Evolutionary conservation across 1,140 invertebrate species (phyloP).

Genomic region (Acromyrmex charruanus): DNA sequence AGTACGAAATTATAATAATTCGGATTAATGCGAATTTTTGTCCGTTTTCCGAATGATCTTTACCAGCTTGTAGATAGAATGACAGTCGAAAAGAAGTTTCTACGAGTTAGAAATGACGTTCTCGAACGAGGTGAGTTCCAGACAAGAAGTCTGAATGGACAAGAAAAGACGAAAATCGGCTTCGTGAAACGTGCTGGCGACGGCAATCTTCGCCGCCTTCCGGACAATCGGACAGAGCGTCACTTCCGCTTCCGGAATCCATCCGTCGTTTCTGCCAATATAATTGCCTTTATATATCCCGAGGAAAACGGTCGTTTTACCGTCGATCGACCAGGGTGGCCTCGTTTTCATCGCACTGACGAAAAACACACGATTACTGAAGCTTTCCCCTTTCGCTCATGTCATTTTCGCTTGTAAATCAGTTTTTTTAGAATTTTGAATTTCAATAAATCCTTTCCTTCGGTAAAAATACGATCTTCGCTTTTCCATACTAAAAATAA

Average conservation of each 20-base stretch:
- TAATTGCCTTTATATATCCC: constrained; percentile 64
- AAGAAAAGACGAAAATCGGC: constrained; percentile 64
- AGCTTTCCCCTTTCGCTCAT: not conserved
- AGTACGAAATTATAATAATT: constrained; percentile 2
- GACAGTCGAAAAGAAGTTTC: not conserved
- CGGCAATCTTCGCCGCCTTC: constrained; percentile 66
- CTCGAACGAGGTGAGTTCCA: constrained; percentile 5
- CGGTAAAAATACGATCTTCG: not conserved
- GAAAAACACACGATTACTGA: constrained; percentile 31
- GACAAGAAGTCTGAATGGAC: constrained; percentile 44
- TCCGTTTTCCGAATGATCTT: not conserved
- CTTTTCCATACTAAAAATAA: not conserved
- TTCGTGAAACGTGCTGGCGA: constrained; percentile 46
- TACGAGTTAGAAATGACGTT: constrained; percentile 34
- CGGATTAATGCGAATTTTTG: not conserved
- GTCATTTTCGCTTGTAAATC: constrained; percentile 13
- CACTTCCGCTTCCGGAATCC: constrained; percentile 66
- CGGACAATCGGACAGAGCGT: constrained; percentile 66
- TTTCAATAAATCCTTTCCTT: not conserved
- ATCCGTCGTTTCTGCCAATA: constrained; percentile 63
- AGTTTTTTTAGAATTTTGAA: constrained; percentile 6
- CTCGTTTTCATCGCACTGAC: constrained; percentile 21
- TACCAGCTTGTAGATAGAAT: not conserved
- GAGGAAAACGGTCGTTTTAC: constrained; percentile 46
- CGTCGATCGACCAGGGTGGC: constrained; percentile 32